These are phyloP conservation scores for Lucifuga dentata DNA, from an alignment of 2,113 vertebrate species.

Conservation along the genomic window DNA sequence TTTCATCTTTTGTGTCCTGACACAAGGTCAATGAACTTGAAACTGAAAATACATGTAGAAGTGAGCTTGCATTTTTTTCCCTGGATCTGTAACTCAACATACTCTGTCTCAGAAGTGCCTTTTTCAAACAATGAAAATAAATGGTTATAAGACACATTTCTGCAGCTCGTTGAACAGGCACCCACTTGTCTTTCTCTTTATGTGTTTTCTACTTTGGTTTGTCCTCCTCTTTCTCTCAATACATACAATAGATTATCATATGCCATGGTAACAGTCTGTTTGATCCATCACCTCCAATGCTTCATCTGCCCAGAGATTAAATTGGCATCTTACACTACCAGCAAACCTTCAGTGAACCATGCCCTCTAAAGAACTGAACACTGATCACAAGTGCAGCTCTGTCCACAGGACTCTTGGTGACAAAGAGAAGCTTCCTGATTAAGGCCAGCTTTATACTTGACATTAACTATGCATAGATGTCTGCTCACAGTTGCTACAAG, in stretches of 20 bases:
- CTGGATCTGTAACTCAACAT: conserved; percentile 9
- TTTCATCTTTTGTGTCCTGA: neutral
- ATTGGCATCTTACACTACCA: neutral
- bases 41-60: conserved; percentile 9
- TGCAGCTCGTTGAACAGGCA: conserved; percentile 14
- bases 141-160: conserved; percentile 18
- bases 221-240: neutral
- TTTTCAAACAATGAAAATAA: conserved; percentile 1
- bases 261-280: neutral
- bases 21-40: conserved; percentile 7
- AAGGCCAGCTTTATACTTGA: no score
- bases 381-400: conserved; percentile 15
- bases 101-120: neutral
- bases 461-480: no score
- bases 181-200: neutral
- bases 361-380: neutral
- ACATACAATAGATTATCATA: neutral
- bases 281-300: neutral
- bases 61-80: conserved; percentile 13
- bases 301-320: neutral
- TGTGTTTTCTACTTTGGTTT: neutral
- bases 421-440: conserved; percentile 34
- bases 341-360: conserved; percentile 5
- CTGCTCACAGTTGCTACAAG: no score
- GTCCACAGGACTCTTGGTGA: neutral